Percentiles rank a stretch among this genome's conserved stretches.
Evolutionary conservation across 2,113 vertebrate genomes (phyloP).

Genomic region (Tauraco erythrolophus): DNA sequence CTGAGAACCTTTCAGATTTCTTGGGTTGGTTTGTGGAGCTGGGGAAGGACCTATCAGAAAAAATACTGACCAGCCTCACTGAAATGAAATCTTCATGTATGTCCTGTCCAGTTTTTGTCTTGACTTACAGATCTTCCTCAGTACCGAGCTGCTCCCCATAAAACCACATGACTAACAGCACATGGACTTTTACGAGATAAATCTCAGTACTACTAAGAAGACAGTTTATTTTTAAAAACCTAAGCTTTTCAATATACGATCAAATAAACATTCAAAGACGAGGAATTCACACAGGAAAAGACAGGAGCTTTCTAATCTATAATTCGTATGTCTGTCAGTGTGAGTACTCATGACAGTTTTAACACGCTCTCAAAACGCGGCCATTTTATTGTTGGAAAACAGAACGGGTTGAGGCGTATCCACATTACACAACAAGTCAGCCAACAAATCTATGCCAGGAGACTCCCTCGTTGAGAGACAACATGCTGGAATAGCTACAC

Average conservation of each 20-base stretch:
- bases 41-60: background rate
- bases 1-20: background rate
- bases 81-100: background rate
- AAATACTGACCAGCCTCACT: background rate
- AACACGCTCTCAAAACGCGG: background rate
- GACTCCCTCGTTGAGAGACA: background rate
- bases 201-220: background rate
- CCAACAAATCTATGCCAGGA: background rate
- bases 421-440: background rate
- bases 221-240: background rate
- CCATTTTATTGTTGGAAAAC: background rate
- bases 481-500: background rate
- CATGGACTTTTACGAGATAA: background rate
- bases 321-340: background rate
- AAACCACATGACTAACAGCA: background rate
- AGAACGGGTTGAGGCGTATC: background rate
- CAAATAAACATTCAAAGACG: background rate
- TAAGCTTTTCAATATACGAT: background rate
- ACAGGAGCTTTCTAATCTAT: background rate
- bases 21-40: background rate
- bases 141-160: background rate
- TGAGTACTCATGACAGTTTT: background rate
- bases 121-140: background rate
- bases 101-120: background rate
- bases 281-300: background rate